Evolutionary conservation across 2,797 vertebrate genomes (phyloP), one percentile per base, ranked within the genome.

Genomic region (Tokudaia tokunoshimensis): DNA sequence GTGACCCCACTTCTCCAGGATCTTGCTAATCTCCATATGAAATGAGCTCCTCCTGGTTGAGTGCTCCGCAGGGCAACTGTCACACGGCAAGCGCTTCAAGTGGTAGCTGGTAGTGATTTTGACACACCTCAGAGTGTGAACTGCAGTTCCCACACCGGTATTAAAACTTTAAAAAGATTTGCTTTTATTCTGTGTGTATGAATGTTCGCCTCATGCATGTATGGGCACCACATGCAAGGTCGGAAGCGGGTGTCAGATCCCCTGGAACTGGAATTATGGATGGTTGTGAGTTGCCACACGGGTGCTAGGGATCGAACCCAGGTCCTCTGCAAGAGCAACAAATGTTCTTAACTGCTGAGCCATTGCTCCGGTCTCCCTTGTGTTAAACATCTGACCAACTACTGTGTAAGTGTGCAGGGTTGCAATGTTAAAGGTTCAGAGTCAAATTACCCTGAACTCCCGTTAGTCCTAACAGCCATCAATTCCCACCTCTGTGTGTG

Each of bases 51-150:
- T 0, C 31, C 55, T 22, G 31, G 1, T 34, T 6, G 26, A 41
- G 12, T 74, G n/a, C n/a, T 17, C 3, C 37, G 65, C 7, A 63
- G 59, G 61, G 34, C 4, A 2, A 15, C 67, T 31, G 9, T 65
- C 61, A 14, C 1, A 50, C 7, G 10, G n/a, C 1, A 3, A 82
- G 81, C 20, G 24, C 70, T 72, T 67, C 41, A 41, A 41, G 41
- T 41, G 0, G 0, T 7, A 50, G 13, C 24, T 0, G 70, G 41
- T 17, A 37, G 50, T 44, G 47, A 8, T 20, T 4, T 1, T 0
- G 74, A 34, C 72, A 65, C 0, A 70, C 0, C 15, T 74, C n/a
- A 20, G 15, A 55, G 24, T 14, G 44, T 67, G 26, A 70, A 70
- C 31, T 67, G 61, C 31, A 67, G 63, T 12, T 67, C 63, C 19